phyloP scores from a whole-genome alignment of 1,140 invertebrate genomes.

The Drosophila parvula region DNA sequence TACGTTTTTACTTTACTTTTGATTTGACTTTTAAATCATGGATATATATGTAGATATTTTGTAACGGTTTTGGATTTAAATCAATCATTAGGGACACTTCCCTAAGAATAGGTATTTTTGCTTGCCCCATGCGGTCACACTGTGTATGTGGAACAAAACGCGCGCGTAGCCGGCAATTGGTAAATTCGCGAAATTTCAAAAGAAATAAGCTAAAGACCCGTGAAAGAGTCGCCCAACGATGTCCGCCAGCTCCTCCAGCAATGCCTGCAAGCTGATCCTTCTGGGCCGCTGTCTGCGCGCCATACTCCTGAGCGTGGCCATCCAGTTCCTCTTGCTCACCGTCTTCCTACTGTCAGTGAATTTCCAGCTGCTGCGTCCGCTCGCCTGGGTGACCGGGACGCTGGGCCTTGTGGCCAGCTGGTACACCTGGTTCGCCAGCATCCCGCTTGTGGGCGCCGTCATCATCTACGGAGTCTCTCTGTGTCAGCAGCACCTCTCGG shows the following conservation, averaged over 20 bases:
- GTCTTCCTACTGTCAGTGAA: conserved; percentile 85
- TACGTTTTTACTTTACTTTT: not conserved
- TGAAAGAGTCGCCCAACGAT: conserved; percentile 10
- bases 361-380: conserved; percentile 85
- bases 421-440: conserved; percentile 85
- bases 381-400: conserved; percentile 85
- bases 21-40: not conserved
- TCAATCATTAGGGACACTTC: not conserved
- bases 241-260: conserved; percentile 26
- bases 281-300: conserved; percentile 65
- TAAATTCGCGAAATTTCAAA: conserved; percentile 5
- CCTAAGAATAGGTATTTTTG: not conserved
- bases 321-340: conserved; percentile 84
- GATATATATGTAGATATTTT: not conserved
- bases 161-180: conserved; percentile 28
- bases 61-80: not conserved
- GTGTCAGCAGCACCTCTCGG: conserved; percentile 86
- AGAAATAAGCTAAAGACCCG: not conserved
- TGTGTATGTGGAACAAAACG: conserved; percentile 24
- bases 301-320: conserved; percentile 54
- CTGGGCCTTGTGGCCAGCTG: conserved; percentile 85
- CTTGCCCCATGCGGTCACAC: conserved; percentile 2
- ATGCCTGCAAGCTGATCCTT: conserved; percentile 50
- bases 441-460: conserved; percentile 85
- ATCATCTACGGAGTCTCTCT: conserved; percentile 86